Percentiles rank a stretch among this genome's conserved stretches.
Evolutionary conservation across 2,888 invertebrate genomes (phyloP).

Genomic region (Bembecia ichneumoniformis): DNA sequence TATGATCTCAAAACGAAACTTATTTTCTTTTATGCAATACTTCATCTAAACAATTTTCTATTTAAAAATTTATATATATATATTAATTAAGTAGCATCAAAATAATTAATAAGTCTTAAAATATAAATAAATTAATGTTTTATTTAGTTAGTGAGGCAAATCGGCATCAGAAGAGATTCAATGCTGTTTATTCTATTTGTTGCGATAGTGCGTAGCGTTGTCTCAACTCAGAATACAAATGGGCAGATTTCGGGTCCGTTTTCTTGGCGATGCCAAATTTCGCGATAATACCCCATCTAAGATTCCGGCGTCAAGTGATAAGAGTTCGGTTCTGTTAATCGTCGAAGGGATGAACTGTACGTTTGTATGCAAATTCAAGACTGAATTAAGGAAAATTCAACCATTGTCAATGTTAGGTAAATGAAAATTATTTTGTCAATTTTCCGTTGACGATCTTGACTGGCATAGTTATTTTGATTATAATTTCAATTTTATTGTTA

Average conservation of each 20-base stretch:
- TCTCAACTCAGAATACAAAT: slow-evolving; percentile 11
- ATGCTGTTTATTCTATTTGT: not conserved
- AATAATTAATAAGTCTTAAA: no score
- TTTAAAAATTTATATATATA: no score
- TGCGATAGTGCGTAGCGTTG: slow-evolving; percentile 2
- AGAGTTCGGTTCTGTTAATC: slow-evolving; percentile 1
- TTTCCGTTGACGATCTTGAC: not conserved
- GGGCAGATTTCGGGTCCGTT: slow-evolving; percentile 7
- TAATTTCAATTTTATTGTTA: no score
- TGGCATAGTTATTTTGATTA: no score
- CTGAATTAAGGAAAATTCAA: not conserved
- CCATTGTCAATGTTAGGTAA: not conserved
- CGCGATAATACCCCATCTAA: not conserved
- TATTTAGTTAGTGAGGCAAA: no score
- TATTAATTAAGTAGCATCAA: no score
- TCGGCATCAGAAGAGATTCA: no score
- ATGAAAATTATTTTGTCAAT: not conserved
- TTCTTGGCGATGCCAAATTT: slow-evolving; percentile 1
- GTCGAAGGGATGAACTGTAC: not conserved
- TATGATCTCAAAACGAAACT: no score
- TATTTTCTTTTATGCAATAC: no score
- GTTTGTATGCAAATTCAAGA: not conserved
- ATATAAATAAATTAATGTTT: no score
- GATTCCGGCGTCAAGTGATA: not conserved
- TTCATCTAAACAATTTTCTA: no score